A percentile compares a stretch with the other conserved stretches of the same genome.
Evolutionary conservation across 2,888 invertebrate genomes (phyloP).

Genomic region (Mamestra brassicae): DNA sequence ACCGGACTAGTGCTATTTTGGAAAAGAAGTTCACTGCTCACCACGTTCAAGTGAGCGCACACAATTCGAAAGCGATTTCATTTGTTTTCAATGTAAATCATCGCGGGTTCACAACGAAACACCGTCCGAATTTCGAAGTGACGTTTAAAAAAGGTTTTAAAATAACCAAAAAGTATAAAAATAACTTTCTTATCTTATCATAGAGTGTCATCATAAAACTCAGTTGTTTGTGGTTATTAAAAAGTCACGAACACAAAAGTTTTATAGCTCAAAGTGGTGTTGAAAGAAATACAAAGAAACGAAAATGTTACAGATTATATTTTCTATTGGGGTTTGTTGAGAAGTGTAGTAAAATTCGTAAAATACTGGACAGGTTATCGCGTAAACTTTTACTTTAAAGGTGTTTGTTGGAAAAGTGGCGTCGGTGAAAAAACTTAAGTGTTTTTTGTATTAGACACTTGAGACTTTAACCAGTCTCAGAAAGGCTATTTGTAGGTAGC

Average conservation of each 20-base stretch:
- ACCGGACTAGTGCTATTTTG: too few species aligned
- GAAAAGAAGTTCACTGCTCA: too few species aligned
- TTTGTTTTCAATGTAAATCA: neutral
- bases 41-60: neutral
- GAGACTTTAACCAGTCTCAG: neutral
- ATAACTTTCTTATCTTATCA: neutral
- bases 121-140: neutral
- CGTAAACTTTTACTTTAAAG: slow-evolving; percentile 2
- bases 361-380: slow-evolving; percentile 4
- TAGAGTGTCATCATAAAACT: neutral
- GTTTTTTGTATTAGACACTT: neutral
- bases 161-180: neutral
- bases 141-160: neutral
- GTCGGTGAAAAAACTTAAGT: neutral
- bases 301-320: neutral
- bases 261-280: neutral
- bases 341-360: slow-evolving; percentile 2
- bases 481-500: neutral
- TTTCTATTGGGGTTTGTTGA: slow-evolving; percentile 1
- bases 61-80: neutral
- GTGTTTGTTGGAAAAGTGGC: neutral
- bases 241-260: slow-evolving; percentile 14
- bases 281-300: neutral
- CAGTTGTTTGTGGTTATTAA: slow-evolving; percentile 27
- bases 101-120: neutral